Percentiles rank a stretch among this genome's conserved stretches.
Evolutionary conservation across 2,888 invertebrate species (phyloP).

Genomic region (Polydrusus tereticollis): DNA sequence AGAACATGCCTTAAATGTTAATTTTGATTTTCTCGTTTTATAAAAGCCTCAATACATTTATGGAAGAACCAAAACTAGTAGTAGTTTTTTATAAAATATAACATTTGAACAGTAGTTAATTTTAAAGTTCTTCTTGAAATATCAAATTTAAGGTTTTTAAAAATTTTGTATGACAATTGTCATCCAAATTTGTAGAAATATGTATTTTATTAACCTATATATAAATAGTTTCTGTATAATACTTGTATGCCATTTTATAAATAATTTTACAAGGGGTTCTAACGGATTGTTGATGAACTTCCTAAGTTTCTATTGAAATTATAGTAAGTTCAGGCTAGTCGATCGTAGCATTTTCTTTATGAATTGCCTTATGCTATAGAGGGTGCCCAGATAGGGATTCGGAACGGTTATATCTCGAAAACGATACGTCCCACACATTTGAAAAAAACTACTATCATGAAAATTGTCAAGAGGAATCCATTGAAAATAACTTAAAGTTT

Average conservation of each 20-base stretch:
- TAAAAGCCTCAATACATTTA: slow-evolving; percentile 29
- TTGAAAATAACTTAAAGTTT: no score
- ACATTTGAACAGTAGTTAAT: background rate
- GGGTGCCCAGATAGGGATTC: no score
- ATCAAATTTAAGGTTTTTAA: background rate
- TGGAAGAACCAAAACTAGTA: slow-evolving; percentile 40
- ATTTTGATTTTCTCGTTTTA: slow-evolving; percentile 40
- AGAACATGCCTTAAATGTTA: slow-evolving; percentile 33
- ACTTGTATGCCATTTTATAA: background rate
- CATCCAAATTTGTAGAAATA: background rate
- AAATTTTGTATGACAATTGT: background rate
- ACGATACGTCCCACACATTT: no score
- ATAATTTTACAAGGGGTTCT: background rate
- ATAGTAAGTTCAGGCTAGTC: no score
- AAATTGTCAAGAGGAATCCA: no score
- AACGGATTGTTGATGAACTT: background rate
- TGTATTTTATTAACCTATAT: no score
- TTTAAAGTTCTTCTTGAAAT: background rate
- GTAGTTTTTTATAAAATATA: slow-evolving; percentile 21
- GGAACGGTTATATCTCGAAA: no score
- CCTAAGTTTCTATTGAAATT: no score
- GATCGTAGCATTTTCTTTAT: no score
- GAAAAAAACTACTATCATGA: no score
- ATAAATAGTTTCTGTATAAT: no score
- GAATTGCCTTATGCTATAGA: no score